Evolutionary conservation across 2,113 vertebrate species (phyloP), one percentile per base, ranked within the genome.

Genomic region (Emberiza fucata): DNA sequence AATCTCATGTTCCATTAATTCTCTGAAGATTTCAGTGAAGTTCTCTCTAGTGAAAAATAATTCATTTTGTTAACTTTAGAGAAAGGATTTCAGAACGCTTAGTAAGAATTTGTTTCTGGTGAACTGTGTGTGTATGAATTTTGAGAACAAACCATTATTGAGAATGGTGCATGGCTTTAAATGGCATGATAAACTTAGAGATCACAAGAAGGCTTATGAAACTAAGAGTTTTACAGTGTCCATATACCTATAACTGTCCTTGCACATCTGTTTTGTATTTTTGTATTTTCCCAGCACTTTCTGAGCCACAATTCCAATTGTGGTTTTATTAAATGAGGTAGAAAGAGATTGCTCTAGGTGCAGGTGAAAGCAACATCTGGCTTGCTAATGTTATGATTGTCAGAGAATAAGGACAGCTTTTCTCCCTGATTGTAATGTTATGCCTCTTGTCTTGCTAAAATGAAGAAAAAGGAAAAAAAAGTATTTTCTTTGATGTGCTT

Each of bases 351-450:
- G 70, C 80, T 47, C 9, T 91, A 29, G 33, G 35, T 94, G 57
- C 81, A 97, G 83, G 86, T 94, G 73, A 81, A 86, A 64, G 56
- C 40, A 94, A 64, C 61, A 92, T 91, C 69, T 95, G 91, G 72
- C 53, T 91, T 66, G 17, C 40, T 76, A 72, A 79, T 29, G 81
- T 93, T 45, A 20, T 63, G 56, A 23, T 37, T 91, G 57, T 64
- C 40, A 65, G 61, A 71, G 48, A 78, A 15, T 29, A 86, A 68
- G 70, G 72, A 64, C 17, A 64, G 33, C 51, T 86, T 78, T 54
- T 42, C 28, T 63, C 13, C 77, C 44, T 86, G 47, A 68, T 42
- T 57, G 11, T 84, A 81, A 33, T 42, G 8, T 73, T 77, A 47
- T 15, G 3, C 12, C 19, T 85, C 61, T 51, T 44, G 11, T 72